Conservation (phyloP, 2,113 vertebrate species). For the Danio rerio region DNA sequence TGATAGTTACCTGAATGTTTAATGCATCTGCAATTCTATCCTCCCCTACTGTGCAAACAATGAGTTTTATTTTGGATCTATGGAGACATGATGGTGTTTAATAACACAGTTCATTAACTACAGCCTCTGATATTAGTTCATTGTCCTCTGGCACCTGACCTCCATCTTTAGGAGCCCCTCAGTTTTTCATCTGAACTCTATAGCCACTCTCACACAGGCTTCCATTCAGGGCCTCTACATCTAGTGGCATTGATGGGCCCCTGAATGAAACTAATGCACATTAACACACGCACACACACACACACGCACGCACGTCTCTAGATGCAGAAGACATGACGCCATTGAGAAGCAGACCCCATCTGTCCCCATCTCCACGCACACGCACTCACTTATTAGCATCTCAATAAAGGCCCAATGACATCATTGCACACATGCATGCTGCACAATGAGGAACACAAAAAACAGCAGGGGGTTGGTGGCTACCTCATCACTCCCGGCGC, state of each 20-base stretch:
- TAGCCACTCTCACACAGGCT: slow-evolving; percentile 38
- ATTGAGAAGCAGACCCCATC: slow-evolving; percentile 61
- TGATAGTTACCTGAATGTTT: background rate
- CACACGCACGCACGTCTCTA: slow-evolving; percentile 59
- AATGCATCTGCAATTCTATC: background rate
- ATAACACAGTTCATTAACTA: slow-evolving; percentile 51
- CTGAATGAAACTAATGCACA: slow-evolving; percentile 43
- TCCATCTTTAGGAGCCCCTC: slow-evolving; percentile 49
- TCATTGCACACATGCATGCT: slow-evolving; percentile 58
- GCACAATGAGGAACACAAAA: slow-evolving; percentile 59
- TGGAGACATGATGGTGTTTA: background rate
- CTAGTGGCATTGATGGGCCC: slow-evolving; percentile 18
- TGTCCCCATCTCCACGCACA: slow-evolving; percentile 51
- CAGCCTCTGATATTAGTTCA: slow-evolving; percentile 53
- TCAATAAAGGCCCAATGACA: slow-evolving; percentile 60
- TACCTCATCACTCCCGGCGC: slow-evolving; percentile 50
- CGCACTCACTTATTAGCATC: slow-evolving; percentile 56
- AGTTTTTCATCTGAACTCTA: slow-evolving; percentile 52
- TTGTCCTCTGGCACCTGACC: slow-evolving; percentile 54
- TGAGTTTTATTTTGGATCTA: background rate
- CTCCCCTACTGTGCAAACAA: background rate
- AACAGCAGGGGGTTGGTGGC: slow-evolving; percentile 42
- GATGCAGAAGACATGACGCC: slow-evolving; percentile 65
- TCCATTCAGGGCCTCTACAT: slow-evolving; percentile 32
- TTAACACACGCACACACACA: slow-evolving; percentile 36